Evolutionary conservation across 2,113 vertebrate species (phyloP).

Genomic region (Cinclus cinclus): DNA sequence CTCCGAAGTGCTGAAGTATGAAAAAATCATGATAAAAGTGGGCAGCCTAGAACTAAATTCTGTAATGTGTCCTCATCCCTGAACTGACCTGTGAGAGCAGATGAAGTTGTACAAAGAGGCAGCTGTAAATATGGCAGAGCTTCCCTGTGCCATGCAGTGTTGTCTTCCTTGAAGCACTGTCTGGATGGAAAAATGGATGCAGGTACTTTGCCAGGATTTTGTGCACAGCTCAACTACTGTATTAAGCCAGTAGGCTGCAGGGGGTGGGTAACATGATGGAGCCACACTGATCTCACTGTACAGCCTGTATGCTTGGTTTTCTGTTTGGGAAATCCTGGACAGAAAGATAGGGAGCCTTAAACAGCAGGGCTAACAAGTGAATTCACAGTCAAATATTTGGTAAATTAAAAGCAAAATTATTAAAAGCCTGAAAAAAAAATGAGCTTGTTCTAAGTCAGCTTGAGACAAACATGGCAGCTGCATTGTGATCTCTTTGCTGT

Average conservation of each 20-base stretch:
- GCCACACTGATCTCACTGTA: not conserved
- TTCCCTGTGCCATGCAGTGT: not conserved
- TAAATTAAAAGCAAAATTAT: not conserved
- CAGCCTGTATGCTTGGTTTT: not conserved
- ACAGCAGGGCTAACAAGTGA: not conserved
- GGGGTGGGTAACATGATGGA: not conserved
- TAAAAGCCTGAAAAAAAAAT: not conserved
- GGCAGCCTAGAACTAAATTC: not conserved
- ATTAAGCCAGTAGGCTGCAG: fast-evolving
- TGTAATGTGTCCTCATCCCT: not conserved
- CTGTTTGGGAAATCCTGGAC: not conserved
- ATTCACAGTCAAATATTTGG: not conserved
- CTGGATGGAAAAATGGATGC: not conserved
- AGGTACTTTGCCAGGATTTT: not conserved
- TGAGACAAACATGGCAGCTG: not conserved
- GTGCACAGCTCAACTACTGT: not conserved
- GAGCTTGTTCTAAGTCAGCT: not conserved
- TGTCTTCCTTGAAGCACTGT: not conserved
- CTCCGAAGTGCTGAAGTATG: not conserved
- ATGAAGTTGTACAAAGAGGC: not conserved
- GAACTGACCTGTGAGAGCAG: not conserved
- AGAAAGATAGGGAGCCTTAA: not conserved
- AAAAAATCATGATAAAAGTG: not conserved
- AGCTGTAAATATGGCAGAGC: fast-evolving
- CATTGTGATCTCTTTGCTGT: fast-evolving